Conservation (phyloP, 2,888 invertebrate species). For the Rhyacophila evoluta region DNA sequence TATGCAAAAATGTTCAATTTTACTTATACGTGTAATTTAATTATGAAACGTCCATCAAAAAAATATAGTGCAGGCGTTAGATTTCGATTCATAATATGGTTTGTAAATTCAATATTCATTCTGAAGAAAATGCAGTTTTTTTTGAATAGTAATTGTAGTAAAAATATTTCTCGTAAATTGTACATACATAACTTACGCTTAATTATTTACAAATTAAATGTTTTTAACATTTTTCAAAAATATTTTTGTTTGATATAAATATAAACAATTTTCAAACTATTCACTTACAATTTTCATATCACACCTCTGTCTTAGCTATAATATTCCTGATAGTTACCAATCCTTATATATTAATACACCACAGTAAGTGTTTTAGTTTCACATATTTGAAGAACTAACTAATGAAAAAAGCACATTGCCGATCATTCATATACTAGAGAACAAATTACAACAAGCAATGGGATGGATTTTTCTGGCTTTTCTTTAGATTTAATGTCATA, state of each 20-base stretch:
- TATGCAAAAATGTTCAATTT: too few relatives aligned
- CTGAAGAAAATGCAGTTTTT: not conserved
- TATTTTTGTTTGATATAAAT: constrained; percentile 2
- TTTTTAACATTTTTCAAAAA: constrained; percentile 5
- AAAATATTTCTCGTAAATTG: not conserved
- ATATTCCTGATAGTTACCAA: not conserved
- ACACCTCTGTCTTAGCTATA: not conserved
- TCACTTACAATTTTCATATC: not conserved
- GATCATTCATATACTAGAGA: too few relatives aligned
- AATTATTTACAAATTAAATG: constrained; percentile 7
- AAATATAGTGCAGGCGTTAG: not conserved
- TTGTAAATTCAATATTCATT: not conserved
- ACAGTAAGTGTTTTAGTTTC: not conserved
- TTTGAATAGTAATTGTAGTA: not conserved
- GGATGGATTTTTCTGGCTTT: too few relatives aligned
- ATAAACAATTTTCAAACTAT: not conserved
- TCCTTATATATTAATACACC: not conserved
- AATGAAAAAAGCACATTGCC: too few relatives aligned
- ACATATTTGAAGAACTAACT: too few relatives aligned
- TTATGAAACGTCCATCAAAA: too few relatives aligned
- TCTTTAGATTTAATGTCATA: too few relatives aligned
- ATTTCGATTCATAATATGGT: too few relatives aligned
- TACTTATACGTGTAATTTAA: too few relatives aligned
- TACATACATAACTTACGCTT: not conserved
- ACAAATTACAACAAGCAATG: too few relatives aligned